phyloP scores from a whole-genome alignment of 2,113 vertebrate genomes.

The Miniopterus natalensis region DNA sequence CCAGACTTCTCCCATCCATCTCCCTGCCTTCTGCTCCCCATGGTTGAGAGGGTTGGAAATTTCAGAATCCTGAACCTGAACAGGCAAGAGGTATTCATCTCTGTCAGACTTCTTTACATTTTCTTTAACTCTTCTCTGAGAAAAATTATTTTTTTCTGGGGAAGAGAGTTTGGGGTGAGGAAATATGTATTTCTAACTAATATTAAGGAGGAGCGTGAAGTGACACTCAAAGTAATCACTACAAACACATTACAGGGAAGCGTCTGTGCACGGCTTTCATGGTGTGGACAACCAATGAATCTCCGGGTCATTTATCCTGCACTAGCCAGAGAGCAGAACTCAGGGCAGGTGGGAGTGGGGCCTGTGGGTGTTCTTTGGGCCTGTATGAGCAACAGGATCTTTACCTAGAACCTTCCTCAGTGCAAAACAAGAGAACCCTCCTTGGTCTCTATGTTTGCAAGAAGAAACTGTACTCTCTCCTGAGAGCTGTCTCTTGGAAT shows the following conservation, averaged over 20 bases:
- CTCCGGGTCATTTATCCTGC: neutral
- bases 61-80: neutral
- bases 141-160: neutral
- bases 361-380: too few species aligned
- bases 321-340: neutral
- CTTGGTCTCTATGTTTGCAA: neutral
- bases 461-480: neutral
- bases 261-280: neutral
- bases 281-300: neutral
- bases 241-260: neutral
- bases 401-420: neutral
- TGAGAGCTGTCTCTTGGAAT: neutral
- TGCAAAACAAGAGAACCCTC: neutral
- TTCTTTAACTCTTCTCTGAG: slow-evolving; percentile 37
- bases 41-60: neutral
- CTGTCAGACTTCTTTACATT: neutral
- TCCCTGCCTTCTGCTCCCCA: neutral
- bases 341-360: neutral
- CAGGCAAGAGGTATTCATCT: neutral
- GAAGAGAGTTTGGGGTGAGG: neutral
- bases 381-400: neutral
- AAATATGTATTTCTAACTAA: neutral
- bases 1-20: neutral
- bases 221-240: neutral
- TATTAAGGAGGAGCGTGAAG: neutral